These are phyloP conservation scores for Dichetophora obliterata DNA, from an alignment of 2,888 invertebrate genomes.

Conservation along the genomic window DNA sequence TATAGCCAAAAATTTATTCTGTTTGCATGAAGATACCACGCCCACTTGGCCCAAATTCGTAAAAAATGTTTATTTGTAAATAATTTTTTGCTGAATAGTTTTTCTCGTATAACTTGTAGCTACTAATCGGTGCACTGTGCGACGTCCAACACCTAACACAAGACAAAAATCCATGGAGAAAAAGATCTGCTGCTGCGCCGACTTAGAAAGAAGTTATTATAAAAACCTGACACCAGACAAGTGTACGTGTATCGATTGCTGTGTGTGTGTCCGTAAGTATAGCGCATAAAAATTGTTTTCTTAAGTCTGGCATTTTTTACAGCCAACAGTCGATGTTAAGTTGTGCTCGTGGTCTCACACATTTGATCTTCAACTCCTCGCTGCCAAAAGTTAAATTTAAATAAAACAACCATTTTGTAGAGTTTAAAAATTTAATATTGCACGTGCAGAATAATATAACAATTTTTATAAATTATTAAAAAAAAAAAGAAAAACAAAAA, in stretches of 20 bases:
- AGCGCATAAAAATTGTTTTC: slow-evolving; percentile 51
- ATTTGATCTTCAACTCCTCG: slow-evolving; percentile 46
- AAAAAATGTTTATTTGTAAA: too few relatives aligned
- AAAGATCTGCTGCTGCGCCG: background rate
- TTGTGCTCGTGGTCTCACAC: slow-evolving; percentile 60
- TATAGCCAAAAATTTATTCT: too few relatives aligned
- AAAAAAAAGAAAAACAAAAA: slow-evolving; percentile 37
- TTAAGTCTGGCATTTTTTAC: slow-evolving; percentile 51
- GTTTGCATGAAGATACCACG: too few relatives aligned
- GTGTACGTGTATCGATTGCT: background rate
- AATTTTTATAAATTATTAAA: slow-evolving; percentile 1
- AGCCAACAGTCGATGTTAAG: slow-evolving; percentile 59
- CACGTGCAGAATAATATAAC: background rate
- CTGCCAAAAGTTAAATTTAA: slow-evolving; percentile 15
- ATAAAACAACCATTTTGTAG: background rate
- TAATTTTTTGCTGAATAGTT: too few relatives aligned
- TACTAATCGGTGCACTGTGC: too few relatives aligned
- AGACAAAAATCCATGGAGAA: background rate
- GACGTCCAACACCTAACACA: background rate
- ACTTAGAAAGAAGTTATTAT: slow-evolving; percentile 20
- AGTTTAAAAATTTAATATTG: background rate
- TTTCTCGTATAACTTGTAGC: too few relatives aligned
- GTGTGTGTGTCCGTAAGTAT: background rate
- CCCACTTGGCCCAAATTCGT: too few relatives aligned
- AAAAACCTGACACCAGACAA: slow-evolving; percentile 9